A percentile compares a stretch with the other conserved stretches of the same genome.
These are phyloP conservation scores for Hylyphantes graminicola DNA, from an alignment of 1,140 invertebrate genomes.

Conservation along the genomic window DNA sequence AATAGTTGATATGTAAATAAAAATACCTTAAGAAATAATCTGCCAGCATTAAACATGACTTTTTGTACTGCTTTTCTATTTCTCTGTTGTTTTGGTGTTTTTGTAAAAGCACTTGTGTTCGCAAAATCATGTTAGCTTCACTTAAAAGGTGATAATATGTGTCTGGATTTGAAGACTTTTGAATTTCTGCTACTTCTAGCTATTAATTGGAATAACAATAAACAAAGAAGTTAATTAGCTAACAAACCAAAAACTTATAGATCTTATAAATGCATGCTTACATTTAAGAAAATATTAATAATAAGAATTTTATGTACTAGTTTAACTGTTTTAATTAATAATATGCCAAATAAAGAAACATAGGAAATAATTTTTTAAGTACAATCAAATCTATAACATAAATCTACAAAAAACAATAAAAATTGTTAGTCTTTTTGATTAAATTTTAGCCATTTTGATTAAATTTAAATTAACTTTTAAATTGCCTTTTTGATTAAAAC, in stretches of 20 bases:
- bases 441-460: no score
- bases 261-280: not conserved
- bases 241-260: not conserved
- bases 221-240: not conserved
- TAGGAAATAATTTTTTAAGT: no score
- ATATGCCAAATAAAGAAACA: no score
- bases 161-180: constrained; percentile 73
- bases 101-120: constrained; percentile 65
- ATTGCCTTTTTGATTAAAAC: no score
- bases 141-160: constrained; percentile 77
- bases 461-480: no score
- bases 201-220: constrained; percentile 19
- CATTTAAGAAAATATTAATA: no score
- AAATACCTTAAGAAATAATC: constrained; percentile 75
- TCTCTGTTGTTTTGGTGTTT: constrained; percentile 64
- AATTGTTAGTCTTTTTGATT: no score
- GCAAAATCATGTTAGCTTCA: constrained; percentile 76
- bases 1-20: constrained; percentile 12
- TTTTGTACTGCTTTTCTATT: constrained; percentile 71
- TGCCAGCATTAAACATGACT: constrained; percentile 74
- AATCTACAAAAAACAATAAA: no score
- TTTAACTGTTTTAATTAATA: no score
- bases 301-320: no score
- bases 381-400: no score
- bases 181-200: constrained; percentile 74